phyloP scores from a whole-genome alignment of 2,888 invertebrate genomes.

The Ptychoptera albimana region DNA sequence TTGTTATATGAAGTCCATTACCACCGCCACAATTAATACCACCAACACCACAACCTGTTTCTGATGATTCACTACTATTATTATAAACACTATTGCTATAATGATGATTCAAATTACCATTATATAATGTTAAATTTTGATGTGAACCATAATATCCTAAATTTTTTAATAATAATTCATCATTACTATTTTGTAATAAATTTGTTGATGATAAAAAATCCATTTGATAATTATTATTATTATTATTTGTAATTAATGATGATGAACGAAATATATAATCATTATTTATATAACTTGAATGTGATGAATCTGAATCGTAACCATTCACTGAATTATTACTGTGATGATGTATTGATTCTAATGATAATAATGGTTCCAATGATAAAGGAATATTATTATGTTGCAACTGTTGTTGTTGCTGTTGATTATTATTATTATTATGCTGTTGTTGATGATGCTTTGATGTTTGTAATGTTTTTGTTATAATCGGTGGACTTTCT shows the following conservation, averaged over 20 bases:
- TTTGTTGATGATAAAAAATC: background rate
- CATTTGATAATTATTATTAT: conserved; percentile 5
- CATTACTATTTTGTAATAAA: background rate
- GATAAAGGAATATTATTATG: conserved; percentile 12
- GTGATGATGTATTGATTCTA: background rate
- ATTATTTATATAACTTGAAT: conserved; percentile 12
- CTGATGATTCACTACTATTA: conserved; percentile 1
- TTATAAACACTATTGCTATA: background rate
- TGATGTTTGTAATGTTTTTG: too few species aligned
- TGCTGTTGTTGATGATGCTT: background rate
- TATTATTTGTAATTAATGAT: conserved; percentile 7
- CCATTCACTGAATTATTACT: conserved; percentile 10
- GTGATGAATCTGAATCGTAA: conserved; percentile 15
- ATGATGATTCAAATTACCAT: conserved; percentile 2
- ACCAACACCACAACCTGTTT: background rate
- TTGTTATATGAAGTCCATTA: too few species aligned
- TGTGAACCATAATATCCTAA: conserved; percentile 10
- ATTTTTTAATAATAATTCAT: conserved; percentile 6
- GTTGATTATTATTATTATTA: conserved; percentile 13
- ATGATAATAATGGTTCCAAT: background rate
- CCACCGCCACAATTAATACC: too few species aligned
- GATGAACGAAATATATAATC: conserved; percentile 8
- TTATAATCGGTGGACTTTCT: conserved; percentile 9
- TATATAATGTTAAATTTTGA: conserved; percentile 11
- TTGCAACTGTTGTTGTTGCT: conserved; percentile 16